Conservation (phyloP, 2,113 vertebrate species). For the Pyxicephalus adspersus region DNA sequence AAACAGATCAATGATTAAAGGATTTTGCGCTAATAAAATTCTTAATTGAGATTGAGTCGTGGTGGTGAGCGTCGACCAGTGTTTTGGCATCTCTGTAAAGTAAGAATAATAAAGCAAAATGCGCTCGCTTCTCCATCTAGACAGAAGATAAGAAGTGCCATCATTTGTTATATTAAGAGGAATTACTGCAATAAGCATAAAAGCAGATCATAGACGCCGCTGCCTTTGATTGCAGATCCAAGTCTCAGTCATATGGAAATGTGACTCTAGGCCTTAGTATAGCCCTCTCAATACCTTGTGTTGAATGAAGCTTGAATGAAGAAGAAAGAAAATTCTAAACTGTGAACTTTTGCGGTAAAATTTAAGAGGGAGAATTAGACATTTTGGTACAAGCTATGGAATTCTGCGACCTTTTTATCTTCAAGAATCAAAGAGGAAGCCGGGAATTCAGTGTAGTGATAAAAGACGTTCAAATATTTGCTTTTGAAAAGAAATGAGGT, state of each 20-base stretch:
- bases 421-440: slow-evolving; percentile 15
- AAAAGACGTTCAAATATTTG: slow-evolving; percentile 37
- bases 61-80: background rate
- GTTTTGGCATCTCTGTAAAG: slow-evolving; percentile 19
- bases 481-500: slow-evolving; percentile 32
- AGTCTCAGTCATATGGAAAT: slow-evolving; percentile 2
- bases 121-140: background rate
- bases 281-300: background rate
- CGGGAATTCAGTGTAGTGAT: slow-evolving; percentile 33
- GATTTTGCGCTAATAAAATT: slow-evolving; percentile 22
- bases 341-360: background rate
- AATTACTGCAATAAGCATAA: slow-evolving; percentile 32
- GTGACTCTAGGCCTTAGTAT: background rate
- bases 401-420: background rate
- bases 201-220: slow-evolving; percentile 25
- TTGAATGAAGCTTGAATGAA: background rate
- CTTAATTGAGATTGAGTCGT: slow-evolving; percentile 30
- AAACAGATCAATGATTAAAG: slow-evolving; percentile 48
- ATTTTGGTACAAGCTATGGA: slow-evolving; percentile 3
- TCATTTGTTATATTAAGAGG: slow-evolving; percentile 18
- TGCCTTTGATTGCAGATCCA: slow-evolving; percentile 32
- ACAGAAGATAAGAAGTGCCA: background rate
- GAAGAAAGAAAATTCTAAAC: slow-evolving; percentile 1
- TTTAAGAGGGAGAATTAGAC: slow-evolving; percentile 5
- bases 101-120: background rate